Conservation (phyloP, 2,113 vertebrate species). For the Anser brachyrhynchus region DNA sequence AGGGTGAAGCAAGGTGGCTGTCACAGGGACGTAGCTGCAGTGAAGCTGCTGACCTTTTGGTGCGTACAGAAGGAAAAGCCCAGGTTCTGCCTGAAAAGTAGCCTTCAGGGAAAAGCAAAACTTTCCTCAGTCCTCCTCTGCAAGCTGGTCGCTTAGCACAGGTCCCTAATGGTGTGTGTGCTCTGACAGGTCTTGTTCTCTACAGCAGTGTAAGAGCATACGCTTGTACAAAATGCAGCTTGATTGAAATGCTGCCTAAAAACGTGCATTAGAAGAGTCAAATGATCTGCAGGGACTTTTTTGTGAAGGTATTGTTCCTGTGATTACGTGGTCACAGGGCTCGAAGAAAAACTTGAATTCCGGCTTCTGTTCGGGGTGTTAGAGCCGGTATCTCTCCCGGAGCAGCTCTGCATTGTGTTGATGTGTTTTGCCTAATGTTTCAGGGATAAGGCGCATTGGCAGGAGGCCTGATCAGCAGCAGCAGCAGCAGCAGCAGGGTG, state of each 20-base stretch:
- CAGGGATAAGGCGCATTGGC: constrained; percentile 92
- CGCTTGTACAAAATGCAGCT: neutral
- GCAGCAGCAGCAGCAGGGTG: constrained; percentile 80
- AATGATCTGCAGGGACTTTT: neutral
- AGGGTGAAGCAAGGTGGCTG: neutral
- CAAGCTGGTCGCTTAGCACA: accelerated
- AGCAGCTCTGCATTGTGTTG: constrained; percentile 21
- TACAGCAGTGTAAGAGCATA: neutral
- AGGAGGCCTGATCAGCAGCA: constrained; percentile 90
- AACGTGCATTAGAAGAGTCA: neutral
- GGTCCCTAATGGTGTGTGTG: neutral
- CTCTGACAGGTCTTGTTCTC: neutral
- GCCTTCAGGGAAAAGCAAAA: neutral
- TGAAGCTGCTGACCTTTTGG: neutral
- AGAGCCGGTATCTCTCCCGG: neutral
- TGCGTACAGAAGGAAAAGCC: neutral
- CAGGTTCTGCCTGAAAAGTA: neutral
- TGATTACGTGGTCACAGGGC: neutral
- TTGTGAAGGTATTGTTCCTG: neutral
- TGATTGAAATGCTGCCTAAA: neutral
- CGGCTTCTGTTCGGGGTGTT: accelerated
- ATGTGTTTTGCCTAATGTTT: constrained; percentile 53
- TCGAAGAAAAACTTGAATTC: neutral
- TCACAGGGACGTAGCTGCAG: neutral
- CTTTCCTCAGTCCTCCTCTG: neutral